A percentile compares a stretch with the other conserved stretches of the same genome.
Evolutionary conservation across 2,113 vertebrate species (phyloP).

Genomic region (Pseudorhombus dupliciocellatus): DNA sequence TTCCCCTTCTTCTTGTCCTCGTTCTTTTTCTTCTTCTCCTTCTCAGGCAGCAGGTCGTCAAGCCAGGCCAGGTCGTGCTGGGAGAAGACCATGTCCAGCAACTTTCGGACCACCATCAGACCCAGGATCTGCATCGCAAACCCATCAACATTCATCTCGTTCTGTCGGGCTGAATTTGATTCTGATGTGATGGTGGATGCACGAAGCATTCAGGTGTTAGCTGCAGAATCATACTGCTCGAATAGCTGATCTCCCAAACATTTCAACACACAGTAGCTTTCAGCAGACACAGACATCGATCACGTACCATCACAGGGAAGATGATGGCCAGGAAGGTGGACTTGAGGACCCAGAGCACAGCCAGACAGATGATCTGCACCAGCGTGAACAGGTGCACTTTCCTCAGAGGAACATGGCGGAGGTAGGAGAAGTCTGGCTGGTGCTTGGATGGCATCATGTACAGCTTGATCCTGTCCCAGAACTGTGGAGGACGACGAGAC

Average conservation of each 20-base stretch:
- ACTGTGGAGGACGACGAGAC: conserved; percentile 70
- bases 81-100: conserved; percentile 93
- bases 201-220: too few species aligned
- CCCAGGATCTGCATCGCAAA: conserved; percentile 95
- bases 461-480: conserved; percentile 97
- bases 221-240: too few species aligned
- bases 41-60: conserved; percentile 93
- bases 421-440: conserved; percentile 91
- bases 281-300: background rate
- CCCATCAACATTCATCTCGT: conserved; percentile 11
- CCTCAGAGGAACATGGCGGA: conserved; percentile 92
- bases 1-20: conserved; percentile 81
- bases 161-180: background rate
- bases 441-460: conserved; percentile 98
- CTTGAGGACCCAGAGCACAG: conserved; percentile 92
- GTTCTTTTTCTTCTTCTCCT: conserved; percentile 92
- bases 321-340: conserved; percentile 86
- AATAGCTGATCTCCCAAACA: too few species aligned
- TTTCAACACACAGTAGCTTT: too few species aligned
- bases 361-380: conserved; percentile 90
- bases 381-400: conserved; percentile 93
- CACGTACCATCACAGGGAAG: conserved; percentile 87
- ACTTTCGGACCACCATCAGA: conserved; percentile 89
- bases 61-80: conserved; percentile 96
- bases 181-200: background rate